phyloP scores from a whole-genome alignment of 2,888 invertebrate species.

The Rhagium mordax region DNA sequence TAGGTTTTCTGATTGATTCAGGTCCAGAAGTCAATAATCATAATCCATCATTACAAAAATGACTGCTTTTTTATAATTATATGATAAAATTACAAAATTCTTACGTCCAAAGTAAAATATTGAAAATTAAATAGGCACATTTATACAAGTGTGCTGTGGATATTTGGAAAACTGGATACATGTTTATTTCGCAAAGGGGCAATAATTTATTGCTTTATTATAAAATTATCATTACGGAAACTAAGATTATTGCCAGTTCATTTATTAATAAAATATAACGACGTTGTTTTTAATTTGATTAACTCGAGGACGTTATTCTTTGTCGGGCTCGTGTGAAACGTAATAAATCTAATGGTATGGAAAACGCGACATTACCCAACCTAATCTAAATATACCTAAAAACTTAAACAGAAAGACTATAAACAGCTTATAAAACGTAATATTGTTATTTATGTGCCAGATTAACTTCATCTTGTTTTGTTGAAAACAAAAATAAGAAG shows the following conservation, averaged over 20 bases:
- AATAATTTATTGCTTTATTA: too few species aligned
- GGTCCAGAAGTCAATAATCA: too few species aligned
- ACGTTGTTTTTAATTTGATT: neutral
- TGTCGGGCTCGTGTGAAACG: neutral
- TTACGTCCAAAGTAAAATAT: too few species aligned
- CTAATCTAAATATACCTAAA: neutral
- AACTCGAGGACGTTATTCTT: neutral
- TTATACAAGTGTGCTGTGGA: too few species aligned
- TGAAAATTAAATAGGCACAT: too few species aligned
- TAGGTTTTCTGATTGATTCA: too few species aligned
- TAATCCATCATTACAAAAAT: too few species aligned
- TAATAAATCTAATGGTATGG: neutral
- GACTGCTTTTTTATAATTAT: too few species aligned
- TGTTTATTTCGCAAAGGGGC: too few species aligned
- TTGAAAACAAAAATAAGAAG: too few species aligned
- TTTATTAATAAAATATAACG: neutral
- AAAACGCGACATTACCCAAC: neutral
- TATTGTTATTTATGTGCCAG: neutral
- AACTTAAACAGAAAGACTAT: neutral
- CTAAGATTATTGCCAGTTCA: neutral
- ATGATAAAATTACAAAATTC: too few species aligned
- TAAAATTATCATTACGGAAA: neutral
- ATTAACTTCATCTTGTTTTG: neutral
- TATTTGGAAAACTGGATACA: too few species aligned
- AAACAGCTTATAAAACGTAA: neutral